Conservation (phyloP, 1,140 invertebrate genomes). For the Cryptotermes secundus region DNA sequence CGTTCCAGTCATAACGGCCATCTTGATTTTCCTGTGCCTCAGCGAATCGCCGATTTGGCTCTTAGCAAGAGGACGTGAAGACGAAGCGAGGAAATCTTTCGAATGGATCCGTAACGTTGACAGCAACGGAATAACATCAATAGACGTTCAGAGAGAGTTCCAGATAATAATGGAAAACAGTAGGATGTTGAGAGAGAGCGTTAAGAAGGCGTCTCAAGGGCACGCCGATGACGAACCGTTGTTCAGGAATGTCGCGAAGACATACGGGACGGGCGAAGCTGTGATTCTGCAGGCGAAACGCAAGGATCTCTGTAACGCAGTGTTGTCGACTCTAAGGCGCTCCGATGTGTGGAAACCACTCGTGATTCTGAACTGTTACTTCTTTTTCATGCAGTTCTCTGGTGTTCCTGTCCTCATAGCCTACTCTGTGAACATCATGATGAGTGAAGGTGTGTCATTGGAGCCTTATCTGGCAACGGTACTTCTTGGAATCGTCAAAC, state of each 20-base stretch:
- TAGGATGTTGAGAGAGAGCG: neutral
- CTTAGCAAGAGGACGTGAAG: neutral
- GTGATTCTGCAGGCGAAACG: neutral
- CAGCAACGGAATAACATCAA: neutral
- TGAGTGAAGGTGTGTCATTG: neutral
- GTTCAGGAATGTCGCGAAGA: neutral
- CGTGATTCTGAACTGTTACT: neutral
- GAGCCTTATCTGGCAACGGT: neutral
- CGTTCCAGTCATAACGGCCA: neutral
- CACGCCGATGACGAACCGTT: neutral
- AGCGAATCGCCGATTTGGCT: neutral
- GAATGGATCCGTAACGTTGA: neutral
- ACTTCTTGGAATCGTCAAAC: neutral
- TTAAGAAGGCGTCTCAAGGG: neutral
- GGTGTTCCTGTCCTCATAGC: neutral
- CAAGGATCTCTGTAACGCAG: neutral
- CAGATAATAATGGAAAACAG: neutral
- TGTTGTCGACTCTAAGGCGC: neutral
- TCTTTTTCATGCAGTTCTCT: constrained; percentile 12
- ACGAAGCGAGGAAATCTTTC: neutral
- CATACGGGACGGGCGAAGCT: neutral
- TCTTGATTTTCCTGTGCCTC: neutral
- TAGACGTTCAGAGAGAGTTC: neutral
- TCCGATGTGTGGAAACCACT: neutral
- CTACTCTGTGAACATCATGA: constrained; percentile 5